Percentiles rank a stretch among this genome's conserved stretches.
These are phyloP conservation scores for Diorhabda sublineata DNA, from an alignment of 1,140 invertebrate genomes.

Conservation along the genomic window DNA sequence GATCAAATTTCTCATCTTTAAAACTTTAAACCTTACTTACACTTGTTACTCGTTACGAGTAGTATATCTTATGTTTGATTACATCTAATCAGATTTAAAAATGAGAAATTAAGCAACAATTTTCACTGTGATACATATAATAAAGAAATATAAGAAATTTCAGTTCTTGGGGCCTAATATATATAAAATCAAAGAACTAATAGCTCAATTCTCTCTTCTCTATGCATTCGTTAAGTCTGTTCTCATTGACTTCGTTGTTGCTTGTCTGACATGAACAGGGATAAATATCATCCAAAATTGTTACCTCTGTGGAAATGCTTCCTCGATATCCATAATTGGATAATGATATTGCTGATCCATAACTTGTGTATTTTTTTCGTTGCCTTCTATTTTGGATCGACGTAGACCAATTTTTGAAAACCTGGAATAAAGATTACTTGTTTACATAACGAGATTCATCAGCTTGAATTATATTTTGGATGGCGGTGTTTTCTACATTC, in stretches of 20 bases:
- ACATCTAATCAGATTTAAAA: too few species aligned
- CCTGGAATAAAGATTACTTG: constrained; percentile 19
- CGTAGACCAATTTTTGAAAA: constrained; percentile 32
- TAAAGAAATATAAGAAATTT: too few species aligned
- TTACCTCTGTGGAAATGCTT: constrained; percentile 36
- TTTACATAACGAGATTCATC: too few species aligned
- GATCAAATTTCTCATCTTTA: too few species aligned
- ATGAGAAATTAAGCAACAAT: too few species aligned
- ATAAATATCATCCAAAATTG: constrained; percentile 30
- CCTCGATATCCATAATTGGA: constrained; percentile 29
- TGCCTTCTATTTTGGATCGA: constrained; percentile 30
- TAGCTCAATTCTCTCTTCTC: constrained; percentile 27
- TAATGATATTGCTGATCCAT: constrained; percentile 28
- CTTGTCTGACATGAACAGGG: constrained; percentile 23
- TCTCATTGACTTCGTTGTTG: constrained; percentile 31
- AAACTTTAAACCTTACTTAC: too few species aligned
- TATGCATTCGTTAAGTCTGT: constrained; percentile 35
- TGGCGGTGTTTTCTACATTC: too few species aligned
- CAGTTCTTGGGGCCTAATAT: too few species aligned
- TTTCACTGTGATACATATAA: too few species aligned
- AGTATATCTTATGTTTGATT: too few species aligned
- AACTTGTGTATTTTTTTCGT: constrained; percentile 23
- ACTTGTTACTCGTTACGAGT: too few species aligned
- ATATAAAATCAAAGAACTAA: neutral
- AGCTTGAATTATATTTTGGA: too few species aligned